Evolutionary conservation across 1,140 invertebrate species (phyloP).

Genomic region (Hyles vespertilio): DNA sequence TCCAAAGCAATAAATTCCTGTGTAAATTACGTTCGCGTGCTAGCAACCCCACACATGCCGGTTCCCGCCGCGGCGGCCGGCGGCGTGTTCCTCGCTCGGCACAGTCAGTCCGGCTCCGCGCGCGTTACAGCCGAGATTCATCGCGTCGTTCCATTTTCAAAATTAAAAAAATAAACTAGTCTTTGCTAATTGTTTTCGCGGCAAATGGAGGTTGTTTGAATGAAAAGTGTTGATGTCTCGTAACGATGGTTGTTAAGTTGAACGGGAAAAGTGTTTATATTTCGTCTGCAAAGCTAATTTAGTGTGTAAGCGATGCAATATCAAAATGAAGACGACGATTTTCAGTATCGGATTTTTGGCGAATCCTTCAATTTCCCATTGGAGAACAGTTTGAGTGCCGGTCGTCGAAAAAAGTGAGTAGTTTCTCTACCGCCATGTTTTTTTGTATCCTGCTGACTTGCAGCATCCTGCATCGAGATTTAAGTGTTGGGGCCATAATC

Average conservation of each 20-base stretch:
- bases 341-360: slow-evolving; percentile 72
- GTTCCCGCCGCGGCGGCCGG: slow-evolving; percentile 27
- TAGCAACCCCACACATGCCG: slow-evolving; percentile 26
- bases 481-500: no score
- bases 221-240: slow-evolving; percentile 23
- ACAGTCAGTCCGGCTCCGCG: slow-evolving; percentile 57
- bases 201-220: no score
- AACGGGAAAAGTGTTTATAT: slow-evolving; percentile 61
- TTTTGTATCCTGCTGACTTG: not conserved
- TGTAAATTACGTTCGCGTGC: not conserved
- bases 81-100: slow-evolving; percentile 23
- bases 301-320: slow-evolving; percentile 70
- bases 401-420: slow-evolving; percentile 61
- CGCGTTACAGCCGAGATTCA: slow-evolving; percentile 44
- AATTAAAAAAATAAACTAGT: slow-evolving; percentile 24
- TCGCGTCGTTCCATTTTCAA: slow-evolving; percentile 23
- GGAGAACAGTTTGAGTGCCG: slow-evolving; percentile 36
- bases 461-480: no score
- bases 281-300: slow-evolving; percentile 39
- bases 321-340: slow-evolving; percentile 70
- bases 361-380: slow-evolving; percentile 60
- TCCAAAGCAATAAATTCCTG: not conserved
- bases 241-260: slow-evolving; percentile 55
- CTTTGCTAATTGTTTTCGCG: slow-evolving; percentile 7
- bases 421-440: slow-evolving; percentile 15